Percentiles rank a stretch among this genome's conserved stretches.
Conservation (phyloP, 1,140 invertebrate genomes). For the Chrysoperla carnea region DNA sequence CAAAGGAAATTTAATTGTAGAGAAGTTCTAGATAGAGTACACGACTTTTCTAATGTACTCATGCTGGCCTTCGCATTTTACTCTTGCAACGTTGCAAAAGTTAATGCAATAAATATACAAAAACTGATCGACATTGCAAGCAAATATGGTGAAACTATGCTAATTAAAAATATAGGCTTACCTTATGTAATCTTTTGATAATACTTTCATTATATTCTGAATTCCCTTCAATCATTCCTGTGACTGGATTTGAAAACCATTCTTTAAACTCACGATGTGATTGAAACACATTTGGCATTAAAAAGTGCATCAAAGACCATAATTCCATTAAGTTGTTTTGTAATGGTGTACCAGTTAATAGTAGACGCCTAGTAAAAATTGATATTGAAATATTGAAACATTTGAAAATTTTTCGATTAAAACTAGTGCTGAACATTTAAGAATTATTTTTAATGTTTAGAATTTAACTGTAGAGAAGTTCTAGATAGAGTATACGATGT, state of each 20-base stretch:
- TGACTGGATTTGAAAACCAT: conserved; percentile 98
- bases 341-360: conserved; percentile 94
- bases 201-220: conserved; percentile 87
- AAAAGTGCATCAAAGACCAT: conserved; percentile 99
- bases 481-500: no score
- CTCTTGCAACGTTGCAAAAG: conserved; percentile 10
- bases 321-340: conserved; percentile 99
- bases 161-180: no score
- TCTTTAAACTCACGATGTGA: conserved; percentile 95
- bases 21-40: no score
- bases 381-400: not conserved
- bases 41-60: no score
- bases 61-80: not conserved
- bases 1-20: not conserved
- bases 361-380: conserved; percentile 48
- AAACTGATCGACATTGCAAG: conserved; percentile 9
- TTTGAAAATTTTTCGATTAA: not conserved
- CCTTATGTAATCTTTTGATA: conserved; percentile 92
- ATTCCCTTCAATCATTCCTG: conserved; percentile 95
- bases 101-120: conserved; percentile 3
- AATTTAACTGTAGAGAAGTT: no score
- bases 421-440: no score
- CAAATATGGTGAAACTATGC: no score
- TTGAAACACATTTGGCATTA: conserved; percentile 98
- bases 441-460: no score